A percentile compares a stretch with the other conserved stretches of the same genome.
Evolutionary conservation across 1,140 invertebrate species (phyloP).

Genomic region (Colletes latitarsis): DNA sequence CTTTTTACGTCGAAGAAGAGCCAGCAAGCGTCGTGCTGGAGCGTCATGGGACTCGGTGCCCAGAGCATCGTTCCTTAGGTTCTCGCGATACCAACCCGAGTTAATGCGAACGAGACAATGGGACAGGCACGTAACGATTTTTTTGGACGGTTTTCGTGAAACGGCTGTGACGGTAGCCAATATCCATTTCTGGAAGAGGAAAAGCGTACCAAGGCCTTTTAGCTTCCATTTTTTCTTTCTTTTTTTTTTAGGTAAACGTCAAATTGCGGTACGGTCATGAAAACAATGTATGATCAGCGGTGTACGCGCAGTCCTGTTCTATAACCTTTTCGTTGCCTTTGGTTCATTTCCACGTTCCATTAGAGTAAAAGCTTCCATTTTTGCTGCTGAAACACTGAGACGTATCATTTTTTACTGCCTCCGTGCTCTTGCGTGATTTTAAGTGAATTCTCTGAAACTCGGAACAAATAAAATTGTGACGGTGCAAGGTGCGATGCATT

Average conservation of each 20-base stretch:
- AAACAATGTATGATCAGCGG: not conserved
- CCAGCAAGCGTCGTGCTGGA: not conserved
- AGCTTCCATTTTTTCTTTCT: not conserved
- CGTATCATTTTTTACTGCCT: no score
- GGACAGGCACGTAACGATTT: not conserved
- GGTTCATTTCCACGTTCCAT: not conserved
- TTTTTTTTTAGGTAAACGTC: not conserved
- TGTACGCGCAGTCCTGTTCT: no score
- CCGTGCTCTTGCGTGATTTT: not conserved
- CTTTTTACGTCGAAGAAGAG: slow-evolving; percentile 2
- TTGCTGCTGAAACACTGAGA: not conserved
- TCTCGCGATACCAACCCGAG: slow-evolving; percentile 5
- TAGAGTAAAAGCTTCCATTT: not conserved
- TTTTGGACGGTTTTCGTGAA: not conserved
- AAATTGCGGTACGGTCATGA: not conserved
- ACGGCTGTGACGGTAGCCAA: no score
- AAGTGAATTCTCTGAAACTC: no score
- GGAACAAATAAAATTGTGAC: not conserved
- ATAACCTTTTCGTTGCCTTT: not conserved
- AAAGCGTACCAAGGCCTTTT: not conserved
- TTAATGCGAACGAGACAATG: slow-evolving; percentile 14
- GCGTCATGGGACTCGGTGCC: not conserved
- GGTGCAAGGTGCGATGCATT: not conserved
- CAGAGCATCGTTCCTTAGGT: not conserved
- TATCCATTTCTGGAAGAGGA: not conserved